Conservation (phyloP, 2,888 invertebrate species). For the Toxonevra muliebris region DNA sequence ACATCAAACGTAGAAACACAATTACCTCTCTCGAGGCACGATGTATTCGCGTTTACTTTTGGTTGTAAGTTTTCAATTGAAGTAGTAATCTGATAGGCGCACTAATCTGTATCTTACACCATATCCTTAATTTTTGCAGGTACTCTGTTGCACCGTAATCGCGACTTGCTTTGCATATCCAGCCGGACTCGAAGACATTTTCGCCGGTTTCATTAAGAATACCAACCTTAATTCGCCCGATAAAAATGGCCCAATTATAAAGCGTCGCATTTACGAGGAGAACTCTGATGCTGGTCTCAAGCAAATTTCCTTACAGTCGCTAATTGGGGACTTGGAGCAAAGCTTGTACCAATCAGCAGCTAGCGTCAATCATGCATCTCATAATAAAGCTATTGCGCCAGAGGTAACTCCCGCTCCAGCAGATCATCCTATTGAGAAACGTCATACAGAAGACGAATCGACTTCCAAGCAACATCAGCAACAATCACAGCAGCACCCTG, state of each 20-base stretch:
- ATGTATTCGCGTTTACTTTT: conserved; percentile 47
- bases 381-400: conserved; percentile 43
- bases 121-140: conserved; percentile 30
- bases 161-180: conserved; percentile 31
- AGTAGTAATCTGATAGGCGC: background rate
- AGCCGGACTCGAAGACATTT: conserved; percentile 44
- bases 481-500: too few species aligned
- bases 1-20: conserved; percentile 10
- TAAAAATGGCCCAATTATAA: conserved; percentile 41
- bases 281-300: conserved; percentile 48
- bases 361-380: conserved; percentile 47
- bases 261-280: conserved; percentile 47
- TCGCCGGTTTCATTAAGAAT: conserved; percentile 41
- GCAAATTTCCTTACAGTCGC: conserved; percentile 54
- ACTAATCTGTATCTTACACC: background rate
- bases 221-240: conserved; percentile 32
- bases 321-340: conserved; percentile 57
- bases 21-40: conserved; percentile 26
- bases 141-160: conserved; percentile 38
- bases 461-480: background rate
- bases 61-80: conserved; percentile 43
- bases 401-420: conserved; percentile 41
- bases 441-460: conserved; percentile 19
- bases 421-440: conserved; percentile 31
- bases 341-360: conserved; percentile 55